Evolutionary conservation across 2,888 invertebrate genomes (phyloP).

Genomic region (Apamea crenata): DNA sequence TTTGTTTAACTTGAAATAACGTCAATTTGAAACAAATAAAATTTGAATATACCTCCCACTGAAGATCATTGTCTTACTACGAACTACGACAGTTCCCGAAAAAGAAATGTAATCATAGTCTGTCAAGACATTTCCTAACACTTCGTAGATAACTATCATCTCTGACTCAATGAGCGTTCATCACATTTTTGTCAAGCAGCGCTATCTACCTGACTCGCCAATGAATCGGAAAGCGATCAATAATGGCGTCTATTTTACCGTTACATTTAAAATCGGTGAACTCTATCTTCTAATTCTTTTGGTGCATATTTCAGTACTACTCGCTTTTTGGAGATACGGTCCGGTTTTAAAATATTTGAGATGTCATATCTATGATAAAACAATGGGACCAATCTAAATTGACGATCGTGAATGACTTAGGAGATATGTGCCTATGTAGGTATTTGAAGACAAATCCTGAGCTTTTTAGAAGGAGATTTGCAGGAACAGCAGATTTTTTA

Average conservation of each 20-base stretch:
- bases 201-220: conserved; percentile 68
- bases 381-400: conserved; percentile 61
- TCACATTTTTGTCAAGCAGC: conserved; percentile 65
- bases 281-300: conserved; percentile 1
- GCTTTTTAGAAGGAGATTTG: background rate
- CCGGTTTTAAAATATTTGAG: conserved; percentile 40
- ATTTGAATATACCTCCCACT: conserved; percentile 27
- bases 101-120: conserved; percentile 48
- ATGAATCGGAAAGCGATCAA: conserved; percentile 67
- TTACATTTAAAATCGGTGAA: conserved; percentile 11
- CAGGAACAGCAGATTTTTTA: background rate
- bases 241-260: conserved; percentile 49
- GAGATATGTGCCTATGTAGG: background rate
- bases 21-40: no score
- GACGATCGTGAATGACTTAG: conserved; percentile 49
- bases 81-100: conserved; percentile 51
- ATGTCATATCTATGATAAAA: conserved; percentile 67
- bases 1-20: no score
- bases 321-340: background rate
- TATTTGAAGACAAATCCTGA: background rate
- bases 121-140: conserved; percentile 63
- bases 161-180: conserved; percentile 71
- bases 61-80: conserved; percentile 27
- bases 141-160: conserved; percentile 66
- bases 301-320: conserved; percentile 4